phyloP scores from a whole-genome alignment of 2,113 vertebrate species.

The Chionodraco myersi region DNA sequence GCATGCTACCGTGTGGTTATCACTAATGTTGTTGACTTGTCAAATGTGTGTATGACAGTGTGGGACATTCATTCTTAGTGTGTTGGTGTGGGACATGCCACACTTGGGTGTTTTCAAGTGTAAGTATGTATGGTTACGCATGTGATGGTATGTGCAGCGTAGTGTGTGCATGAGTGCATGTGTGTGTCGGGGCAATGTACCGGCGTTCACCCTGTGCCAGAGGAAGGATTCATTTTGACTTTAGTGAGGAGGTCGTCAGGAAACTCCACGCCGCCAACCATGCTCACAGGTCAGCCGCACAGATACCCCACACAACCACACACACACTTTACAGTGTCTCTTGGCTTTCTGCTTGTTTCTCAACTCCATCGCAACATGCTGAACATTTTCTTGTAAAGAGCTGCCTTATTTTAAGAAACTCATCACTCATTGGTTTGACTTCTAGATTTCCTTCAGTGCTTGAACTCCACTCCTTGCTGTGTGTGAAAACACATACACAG shows the following conservation, averaged over 20 bases:
- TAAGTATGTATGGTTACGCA: constrained; percentile 13
- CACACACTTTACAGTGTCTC: not conserved
- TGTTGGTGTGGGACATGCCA: not conserved
- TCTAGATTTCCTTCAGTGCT: not conserved
- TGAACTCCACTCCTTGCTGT: not conserved
- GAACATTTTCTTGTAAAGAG: not conserved
- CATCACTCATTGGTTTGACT: not conserved
- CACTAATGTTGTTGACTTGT: constrained; percentile 5
- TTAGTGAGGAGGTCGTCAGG: constrained; percentile 86
- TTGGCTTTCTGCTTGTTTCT: not conserved
- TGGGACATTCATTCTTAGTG: constrained; percentile 17
- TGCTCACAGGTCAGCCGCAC: constrained; percentile 77
- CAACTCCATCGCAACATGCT: not conserved
- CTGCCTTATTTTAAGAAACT: not conserved
- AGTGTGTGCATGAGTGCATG: constrained; percentile 59
- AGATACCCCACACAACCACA: not conserved
- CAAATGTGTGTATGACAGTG: constrained; percentile 3
- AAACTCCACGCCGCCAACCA: constrained; percentile 77
- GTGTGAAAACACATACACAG: not conserved
- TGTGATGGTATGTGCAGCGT: constrained; percentile 32
- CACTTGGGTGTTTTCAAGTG: constrained; percentile 1
- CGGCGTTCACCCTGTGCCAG: constrained; percentile 84
- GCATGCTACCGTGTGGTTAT: not conserved
- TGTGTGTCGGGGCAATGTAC: constrained; percentile 80
- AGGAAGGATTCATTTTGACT: constrained; percentile 87